Evolutionary conservation across 1,140 invertebrate species (phyloP).

Genomic region (Drosophila kohkoa): DNA sequence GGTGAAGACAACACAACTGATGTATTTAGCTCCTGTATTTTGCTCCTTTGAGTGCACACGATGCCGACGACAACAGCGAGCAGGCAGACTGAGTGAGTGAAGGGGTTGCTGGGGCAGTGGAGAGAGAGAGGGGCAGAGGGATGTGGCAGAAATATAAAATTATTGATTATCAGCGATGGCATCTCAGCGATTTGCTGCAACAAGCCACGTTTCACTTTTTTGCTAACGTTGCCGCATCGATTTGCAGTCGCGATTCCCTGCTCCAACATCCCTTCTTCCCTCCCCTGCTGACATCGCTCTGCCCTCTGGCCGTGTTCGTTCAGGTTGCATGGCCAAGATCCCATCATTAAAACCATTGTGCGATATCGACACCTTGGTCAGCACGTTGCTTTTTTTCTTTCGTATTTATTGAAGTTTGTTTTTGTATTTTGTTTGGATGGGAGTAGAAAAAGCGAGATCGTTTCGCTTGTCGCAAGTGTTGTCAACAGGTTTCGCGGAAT

Average conservation of each 20-base stretch:
- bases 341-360: constrained; percentile 83
- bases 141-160: constrained; percentile 80
- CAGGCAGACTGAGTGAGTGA: background rate
- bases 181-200: constrained; percentile 74
- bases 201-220: constrained; percentile 63
- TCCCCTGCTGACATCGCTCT: background rate
- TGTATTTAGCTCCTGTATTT: background rate
- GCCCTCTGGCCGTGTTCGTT: constrained; percentile 1
- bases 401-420: constrained; percentile 3
- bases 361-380: constrained; percentile 78
- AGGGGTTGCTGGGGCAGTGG: constrained; percentile 11
- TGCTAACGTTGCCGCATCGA: constrained; percentile 14
- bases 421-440: constrained; percentile 21
- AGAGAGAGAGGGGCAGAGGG: background rate
- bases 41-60: constrained; percentile 33
- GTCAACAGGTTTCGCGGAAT: constrained; percentile 80
- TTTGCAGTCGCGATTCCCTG: constrained; percentile 5
- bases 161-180: constrained; percentile 82
- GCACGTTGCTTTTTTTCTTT: constrained; percentile 39
- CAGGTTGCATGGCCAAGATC: constrained; percentile 48
- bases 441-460: constrained; percentile 76
- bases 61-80: constrained; percentile 33
- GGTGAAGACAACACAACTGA: background rate
- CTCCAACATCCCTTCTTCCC: background rate
- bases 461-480: constrained; percentile 83